Conservation (phyloP, 2,113 vertebrate species). For the Lathamus discolor region DNA sequence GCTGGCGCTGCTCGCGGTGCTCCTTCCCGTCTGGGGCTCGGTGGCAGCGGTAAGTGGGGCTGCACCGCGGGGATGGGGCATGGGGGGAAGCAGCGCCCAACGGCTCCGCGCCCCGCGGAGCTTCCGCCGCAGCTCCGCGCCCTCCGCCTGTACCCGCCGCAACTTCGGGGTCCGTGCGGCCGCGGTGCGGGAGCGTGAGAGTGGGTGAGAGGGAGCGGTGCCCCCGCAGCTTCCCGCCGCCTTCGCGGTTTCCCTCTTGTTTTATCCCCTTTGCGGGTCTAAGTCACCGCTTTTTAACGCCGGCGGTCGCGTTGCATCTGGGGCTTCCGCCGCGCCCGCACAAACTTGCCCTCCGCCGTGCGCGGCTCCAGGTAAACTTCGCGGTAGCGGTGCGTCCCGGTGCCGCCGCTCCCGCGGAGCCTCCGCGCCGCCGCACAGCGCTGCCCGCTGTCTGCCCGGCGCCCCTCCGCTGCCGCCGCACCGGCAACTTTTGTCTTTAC, state of each 20-base stretch:
- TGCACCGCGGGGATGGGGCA: background rate
- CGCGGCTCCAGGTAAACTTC: background rate
- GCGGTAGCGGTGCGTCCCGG: background rate
- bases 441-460: background rate
- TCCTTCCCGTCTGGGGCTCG: conserved; percentile 24
- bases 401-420: background rate
- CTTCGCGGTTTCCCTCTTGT: too few relatives aligned
- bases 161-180: background rate
- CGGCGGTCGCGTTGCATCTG: accelerated
- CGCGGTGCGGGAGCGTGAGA: background rate
- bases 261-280: background rate
- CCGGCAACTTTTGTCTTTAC: background rate
- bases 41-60: conserved; percentile 68
- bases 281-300: background rate
- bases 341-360: background rate
- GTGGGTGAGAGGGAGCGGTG: background rate
- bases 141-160: background rate
- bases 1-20: conserved; percentile 54
- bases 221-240: background rate
- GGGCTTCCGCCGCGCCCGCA: background rate
- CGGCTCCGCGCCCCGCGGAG: background rate
- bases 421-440: background rate
- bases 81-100: too few relatives aligned
- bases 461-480: too few relatives aligned
- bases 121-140: background rate